Conservation (phyloP, 53 echinoderm and acorn worm species). For the Echinarachnius parma region DNA sequence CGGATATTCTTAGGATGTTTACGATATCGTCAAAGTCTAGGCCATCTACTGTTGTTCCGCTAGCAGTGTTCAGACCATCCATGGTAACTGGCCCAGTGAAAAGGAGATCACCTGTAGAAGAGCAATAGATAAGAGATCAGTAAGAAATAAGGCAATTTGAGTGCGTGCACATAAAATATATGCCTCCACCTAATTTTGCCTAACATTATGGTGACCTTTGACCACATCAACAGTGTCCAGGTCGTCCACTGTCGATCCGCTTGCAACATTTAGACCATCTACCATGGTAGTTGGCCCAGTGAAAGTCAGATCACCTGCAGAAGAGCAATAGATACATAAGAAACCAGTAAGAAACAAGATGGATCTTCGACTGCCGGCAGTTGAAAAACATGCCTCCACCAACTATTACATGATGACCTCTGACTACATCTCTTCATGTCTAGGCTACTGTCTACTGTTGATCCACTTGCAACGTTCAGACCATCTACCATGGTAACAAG, state of each 20-base stretch:
- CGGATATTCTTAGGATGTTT: conserved; percentile 50
- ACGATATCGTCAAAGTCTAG: conserved; percentile 60
- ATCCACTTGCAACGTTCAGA: not conserved
- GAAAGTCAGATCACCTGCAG: conserved; percentile 21
- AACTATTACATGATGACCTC: too few species aligned
- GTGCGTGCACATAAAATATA: too few species aligned
- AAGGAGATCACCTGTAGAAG: not conserved
- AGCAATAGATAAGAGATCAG: not conserved
- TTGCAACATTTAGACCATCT: conserved; percentile 47
- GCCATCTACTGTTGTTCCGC: conserved; percentile 64
- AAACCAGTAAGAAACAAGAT: not conserved
- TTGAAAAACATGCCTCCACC: too few species aligned
- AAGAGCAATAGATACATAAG: not conserved
- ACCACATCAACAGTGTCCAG: conserved; percentile 58
- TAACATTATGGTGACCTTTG: too few species aligned
- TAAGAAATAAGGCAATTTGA: too few species aligned
- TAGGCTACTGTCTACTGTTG: too few species aligned
- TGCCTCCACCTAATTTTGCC: too few species aligned
- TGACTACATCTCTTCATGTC: too few species aligned
- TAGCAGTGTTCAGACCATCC: conserved; percentile 35
- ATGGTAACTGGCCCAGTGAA: conserved; percentile 35
- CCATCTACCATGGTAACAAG: not conserved
- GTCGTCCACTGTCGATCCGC: conserved; percentile 63
- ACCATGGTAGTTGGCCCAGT: conserved; percentile 43
- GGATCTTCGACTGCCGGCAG: too few species aligned